These are phyloP conservation scores for Nannobrachium achirus DNA, from an alignment of 2,113 vertebrate species.

Conservation along the genomic window DNA sequence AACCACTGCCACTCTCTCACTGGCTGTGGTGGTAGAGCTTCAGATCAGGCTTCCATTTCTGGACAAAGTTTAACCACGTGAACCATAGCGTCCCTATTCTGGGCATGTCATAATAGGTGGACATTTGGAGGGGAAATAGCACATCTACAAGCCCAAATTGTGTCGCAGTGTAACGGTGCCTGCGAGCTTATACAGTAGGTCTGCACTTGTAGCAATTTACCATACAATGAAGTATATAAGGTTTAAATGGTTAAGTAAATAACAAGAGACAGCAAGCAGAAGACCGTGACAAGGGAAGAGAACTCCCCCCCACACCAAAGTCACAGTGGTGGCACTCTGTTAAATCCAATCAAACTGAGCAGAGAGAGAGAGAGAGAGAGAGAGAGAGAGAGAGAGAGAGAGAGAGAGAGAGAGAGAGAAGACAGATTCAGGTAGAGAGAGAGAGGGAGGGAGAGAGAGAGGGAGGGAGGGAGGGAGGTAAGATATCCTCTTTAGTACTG, in stretches of 20 bases:
- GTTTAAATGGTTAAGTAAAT: slow-evolving; percentile 66
- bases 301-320: slow-evolving; percentile 64
- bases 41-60: slow-evolving; percentile 79
- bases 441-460: slow-evolving; percentile 45
- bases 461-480: slow-evolving; percentile 21
- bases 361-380: slow-evolving; percentile 44
- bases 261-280: slow-evolving; percentile 69
- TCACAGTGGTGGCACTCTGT: slow-evolving; percentile 74
- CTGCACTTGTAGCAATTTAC: too few species aligned
- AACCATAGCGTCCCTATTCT: too few species aligned
- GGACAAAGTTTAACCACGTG: slow-evolving; percentile 57
- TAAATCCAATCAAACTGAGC: slow-evolving; percentile 77
- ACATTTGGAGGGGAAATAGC: too few species aligned
- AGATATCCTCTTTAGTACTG: slow-evolving; percentile 63
- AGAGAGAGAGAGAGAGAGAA: slow-evolving; percentile 12
- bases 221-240: too few species aligned
- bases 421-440: not conserved
- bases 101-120: too few species aligned
- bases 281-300: slow-evolving; percentile 68
- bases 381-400: slow-evolving; percentile 26
- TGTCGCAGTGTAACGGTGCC: too few species aligned
- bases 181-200: too few species aligned
- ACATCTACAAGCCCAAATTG: too few species aligned
- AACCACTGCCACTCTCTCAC: slow-evolving; percentile 59
- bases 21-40: slow-evolving; percentile 65